Conservation (phyloP, 2,113 vertebrate species). For the Rhinogobius similis region DNA sequence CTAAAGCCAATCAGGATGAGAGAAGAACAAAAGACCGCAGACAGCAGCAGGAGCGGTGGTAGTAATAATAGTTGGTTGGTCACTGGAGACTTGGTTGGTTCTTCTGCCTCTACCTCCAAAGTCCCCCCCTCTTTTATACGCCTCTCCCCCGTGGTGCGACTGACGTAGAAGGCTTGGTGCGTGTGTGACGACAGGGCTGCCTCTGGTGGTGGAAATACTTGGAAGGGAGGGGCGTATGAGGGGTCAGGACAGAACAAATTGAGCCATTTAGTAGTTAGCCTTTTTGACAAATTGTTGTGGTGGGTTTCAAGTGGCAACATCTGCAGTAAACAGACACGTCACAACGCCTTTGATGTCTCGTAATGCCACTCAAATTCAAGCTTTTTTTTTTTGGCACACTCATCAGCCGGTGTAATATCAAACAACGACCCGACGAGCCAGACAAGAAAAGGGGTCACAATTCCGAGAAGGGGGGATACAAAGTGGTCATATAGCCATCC, state of each 20-base stretch:
- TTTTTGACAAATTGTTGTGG: constrained; percentile 55
- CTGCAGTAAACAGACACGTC: constrained; percentile 46
- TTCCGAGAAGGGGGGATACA: background rate
- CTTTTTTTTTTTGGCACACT: constrained; percentile 17
- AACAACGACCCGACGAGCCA: background rate
- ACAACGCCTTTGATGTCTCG: constrained; percentile 42
- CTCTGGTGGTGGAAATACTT: constrained; percentile 33
- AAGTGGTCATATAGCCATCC: background rate
- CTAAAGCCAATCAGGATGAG: constrained; percentile 22
- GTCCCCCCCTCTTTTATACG: constrained; percentile 78
- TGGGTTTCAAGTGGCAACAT: constrained; percentile 44
- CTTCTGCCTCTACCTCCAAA: constrained; percentile 69
- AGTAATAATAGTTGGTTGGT: constrained; percentile 23
- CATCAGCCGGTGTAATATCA: constrained; percentile 11
- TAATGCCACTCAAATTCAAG: constrained; percentile 15
- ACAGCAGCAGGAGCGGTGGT: constrained; percentile 11
- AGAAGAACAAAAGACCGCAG: constrained; percentile 23
- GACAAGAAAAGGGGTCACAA: constrained; percentile 5
- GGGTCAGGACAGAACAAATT: constrained; percentile 72
- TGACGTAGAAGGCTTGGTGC: constrained; percentile 76
- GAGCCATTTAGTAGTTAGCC: constrained; percentile 64
- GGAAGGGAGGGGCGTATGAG: constrained; percentile 27
- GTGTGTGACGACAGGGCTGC: constrained; percentile 57
- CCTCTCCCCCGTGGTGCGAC: constrained; percentile 57
- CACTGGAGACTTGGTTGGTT: constrained; percentile 60